Evolutionary conservation across 1,140 invertebrate species (phyloP).

Genomic region (Drosophila trapezifrons): DNA sequence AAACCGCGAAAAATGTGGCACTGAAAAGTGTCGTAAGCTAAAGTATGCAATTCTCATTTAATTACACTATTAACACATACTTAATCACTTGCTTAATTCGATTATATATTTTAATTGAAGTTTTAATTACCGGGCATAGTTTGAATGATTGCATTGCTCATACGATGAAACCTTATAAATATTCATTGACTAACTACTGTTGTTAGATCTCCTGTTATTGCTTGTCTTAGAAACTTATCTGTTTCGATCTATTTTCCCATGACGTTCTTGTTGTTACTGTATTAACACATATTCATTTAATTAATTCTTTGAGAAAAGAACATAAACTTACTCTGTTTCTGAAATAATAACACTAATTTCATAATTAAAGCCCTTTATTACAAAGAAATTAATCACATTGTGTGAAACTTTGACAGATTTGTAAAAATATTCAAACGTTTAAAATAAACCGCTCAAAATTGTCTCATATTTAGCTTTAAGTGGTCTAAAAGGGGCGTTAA

Average conservation of each 20-base stretch:
- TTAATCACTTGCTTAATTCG: constrained; percentile 33
- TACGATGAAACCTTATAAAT: constrained; percentile 17
- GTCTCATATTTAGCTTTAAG: background rate
- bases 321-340: background rate
- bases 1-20: background rate
- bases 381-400: background rate
- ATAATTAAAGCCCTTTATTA: background rate
- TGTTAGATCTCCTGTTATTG: background rate
- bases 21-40: constrained; percentile 14
- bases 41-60: constrained; percentile 6
- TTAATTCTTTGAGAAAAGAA: too few species aligned
- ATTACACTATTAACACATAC: constrained; percentile 21
- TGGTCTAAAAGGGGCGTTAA: background rate
- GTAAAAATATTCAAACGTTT: background rate
- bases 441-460: constrained; percentile 1
- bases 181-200: constrained; percentile 13
- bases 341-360: background rate
- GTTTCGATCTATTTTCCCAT: constrained; percentile 13
- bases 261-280: background rate
- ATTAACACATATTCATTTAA: background rate
- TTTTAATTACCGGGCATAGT: constrained; percentile 21
- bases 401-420: background rate
- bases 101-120: constrained; percentile 34
- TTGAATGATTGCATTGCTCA: constrained; percentile 16
- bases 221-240: constrained; percentile 1